These are phyloP conservation scores for Clostera curtula DNA, from an alignment of 2,888 invertebrate species.

Conservation along the genomic window DNA sequence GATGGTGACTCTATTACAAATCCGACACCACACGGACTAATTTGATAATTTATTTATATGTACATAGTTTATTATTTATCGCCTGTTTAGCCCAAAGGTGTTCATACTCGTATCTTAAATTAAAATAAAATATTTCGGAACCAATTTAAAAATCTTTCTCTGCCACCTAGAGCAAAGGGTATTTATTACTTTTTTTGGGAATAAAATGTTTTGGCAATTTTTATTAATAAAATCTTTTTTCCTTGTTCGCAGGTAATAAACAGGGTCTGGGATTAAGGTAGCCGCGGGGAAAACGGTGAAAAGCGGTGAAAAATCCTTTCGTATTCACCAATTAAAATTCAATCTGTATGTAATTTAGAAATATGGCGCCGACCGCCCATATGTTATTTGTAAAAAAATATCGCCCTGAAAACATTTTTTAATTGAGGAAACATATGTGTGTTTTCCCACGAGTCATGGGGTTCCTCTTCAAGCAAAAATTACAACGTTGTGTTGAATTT, in stretches of 20 bases:
- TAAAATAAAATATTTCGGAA: too few species aligned
- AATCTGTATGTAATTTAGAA: constrained; percentile 14
- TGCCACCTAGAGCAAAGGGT: background rate
- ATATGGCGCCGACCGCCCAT: constrained; percentile 5
- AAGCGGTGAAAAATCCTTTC: constrained; percentile 2
- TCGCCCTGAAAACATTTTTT: background rate
- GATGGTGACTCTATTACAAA: too few species aligned
- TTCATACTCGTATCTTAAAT: too few species aligned
- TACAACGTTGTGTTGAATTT: too few species aligned
- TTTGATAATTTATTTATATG: too few species aligned
- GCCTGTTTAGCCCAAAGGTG: too few species aligned
- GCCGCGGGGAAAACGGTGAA: constrained; percentile 5
- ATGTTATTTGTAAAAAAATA: constrained; percentile 3
- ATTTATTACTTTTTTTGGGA: background rate
- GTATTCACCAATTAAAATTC: constrained; percentile 15
- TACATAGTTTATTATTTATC: too few species aligned
- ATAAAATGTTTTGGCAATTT: constrained; percentile 2
- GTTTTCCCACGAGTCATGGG: too few species aligned
- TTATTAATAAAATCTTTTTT: constrained; percentile 3
- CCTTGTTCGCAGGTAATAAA: constrained; percentile 16
- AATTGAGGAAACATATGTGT: constrained; percentile 1
- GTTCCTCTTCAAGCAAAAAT: too few species aligned
- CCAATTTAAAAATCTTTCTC: background rate
- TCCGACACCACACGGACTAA: too few species aligned
- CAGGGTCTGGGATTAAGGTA: constrained; percentile 7